Evolutionary conservation across 2,888 invertebrate species (phyloP).

Genomic region (Dryomyza anilis): DNA sequence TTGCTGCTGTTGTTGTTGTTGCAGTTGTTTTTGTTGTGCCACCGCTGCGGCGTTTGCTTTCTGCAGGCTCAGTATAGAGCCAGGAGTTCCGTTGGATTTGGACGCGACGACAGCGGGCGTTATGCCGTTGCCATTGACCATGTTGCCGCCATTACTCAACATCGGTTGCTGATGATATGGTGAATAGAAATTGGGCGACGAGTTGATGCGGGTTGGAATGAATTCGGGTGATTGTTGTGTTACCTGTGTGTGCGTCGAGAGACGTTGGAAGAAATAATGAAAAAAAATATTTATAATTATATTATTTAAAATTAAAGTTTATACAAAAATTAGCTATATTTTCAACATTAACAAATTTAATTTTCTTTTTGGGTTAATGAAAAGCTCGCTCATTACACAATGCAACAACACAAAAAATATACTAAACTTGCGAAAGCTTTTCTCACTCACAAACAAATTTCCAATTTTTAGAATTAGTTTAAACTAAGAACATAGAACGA

Average conservation of each 20-base stretch:
- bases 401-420: too few relatives aligned
- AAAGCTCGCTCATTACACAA: too few relatives aligned
- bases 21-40: conserved; percentile 50
- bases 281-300: too few relatives aligned
- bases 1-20: conserved; percentile 40
- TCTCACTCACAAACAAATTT: too few relatives aligned
- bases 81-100: conserved; percentile 48
- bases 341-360: too few relatives aligned
- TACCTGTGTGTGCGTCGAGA: conserved; percentile 55
- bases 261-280: neutral
- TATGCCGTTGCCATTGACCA: conserved; percentile 39
- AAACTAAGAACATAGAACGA: too few relatives aligned
- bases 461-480: too few relatives aligned
- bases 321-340: too few relatives aligned
- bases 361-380: too few relatives aligned
- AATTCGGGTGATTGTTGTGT: conserved; percentile 65
- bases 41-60: conserved; percentile 50
- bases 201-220: conserved; percentile 62
- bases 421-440: too few relatives aligned
- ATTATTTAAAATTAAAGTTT: too few relatives aligned
- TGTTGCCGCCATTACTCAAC: conserved; percentile 52
- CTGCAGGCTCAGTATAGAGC: conserved; percentile 52
- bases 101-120: conserved; percentile 43
- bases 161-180: conserved; percentile 55
- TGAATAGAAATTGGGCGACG: conserved; percentile 59